Evolutionary conservation across 2,113 vertebrate genomes (phyloP), one percentile per base, ranked within the genome.

Genomic region (Circaetus gallicus): DNA sequence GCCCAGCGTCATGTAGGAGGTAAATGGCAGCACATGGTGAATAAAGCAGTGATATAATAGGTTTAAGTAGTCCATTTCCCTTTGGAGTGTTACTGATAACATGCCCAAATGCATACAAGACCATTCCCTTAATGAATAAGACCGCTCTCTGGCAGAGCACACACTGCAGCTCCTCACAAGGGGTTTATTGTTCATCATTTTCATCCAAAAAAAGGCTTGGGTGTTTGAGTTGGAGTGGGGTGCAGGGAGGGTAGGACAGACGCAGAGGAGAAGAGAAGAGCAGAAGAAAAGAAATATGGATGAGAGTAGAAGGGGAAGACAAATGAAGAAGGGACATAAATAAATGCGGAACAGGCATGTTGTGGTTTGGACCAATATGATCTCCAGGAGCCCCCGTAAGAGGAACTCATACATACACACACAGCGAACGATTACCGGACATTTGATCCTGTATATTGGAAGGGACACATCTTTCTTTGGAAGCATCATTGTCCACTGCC

Each of bases 11-110:
- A 94, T 67, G 94, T 92, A 91, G 82, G 93, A 96, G 95, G 93
- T 95, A 96, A 97, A 95, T 93, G 83, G 95, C 96, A 91, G 38
- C 81, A 87, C 91, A 95, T 79, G 26, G 95, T 92, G 93, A 97
- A 97, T 94, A 97, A 97, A 97, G 93, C 92, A 92, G 90, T 84
- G 91, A 95, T 96, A 97, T 97, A 93, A 96, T 86, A 93, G 95
- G 89, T 95, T 97, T 97, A 97, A 97, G 97, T 96, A 98, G 94
- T 92, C 94, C 93, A 96, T 97, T 98, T 98, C 97, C 96, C 94
- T 95, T 96, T 97, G 94, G 97, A 96, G 96, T 91, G 96, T 96
- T 95, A 66, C 87, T 90, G 97, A 96, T 86, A 90, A 95, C 96
- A 95, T 92, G 82, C 49, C 66, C 93, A 97, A 97, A 97, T 97